Conservation (phyloP, 2,888 invertebrate species). For the Leptopilina syphax region DNA sequence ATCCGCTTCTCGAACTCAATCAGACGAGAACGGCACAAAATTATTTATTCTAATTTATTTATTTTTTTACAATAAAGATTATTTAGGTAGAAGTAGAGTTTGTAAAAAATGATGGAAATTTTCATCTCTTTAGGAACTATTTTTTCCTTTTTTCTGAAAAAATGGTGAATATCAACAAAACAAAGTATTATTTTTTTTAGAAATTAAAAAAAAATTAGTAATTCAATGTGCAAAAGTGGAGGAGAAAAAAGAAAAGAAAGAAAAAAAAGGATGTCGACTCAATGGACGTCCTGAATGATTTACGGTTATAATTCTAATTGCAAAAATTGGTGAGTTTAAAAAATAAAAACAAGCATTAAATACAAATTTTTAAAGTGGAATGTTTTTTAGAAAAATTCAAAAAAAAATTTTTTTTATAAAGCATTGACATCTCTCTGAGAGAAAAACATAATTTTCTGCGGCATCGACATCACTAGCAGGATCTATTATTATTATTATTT, state of each 20-base stretch:
- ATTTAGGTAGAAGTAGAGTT: too few relatives aligned
- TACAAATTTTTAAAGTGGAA: too few relatives aligned
- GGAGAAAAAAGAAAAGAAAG: neutral
- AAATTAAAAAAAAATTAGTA: neutral
- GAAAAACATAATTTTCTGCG: neutral
- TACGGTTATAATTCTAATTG: neutral
- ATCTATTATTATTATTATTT: neutral
- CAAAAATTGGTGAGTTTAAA: conserved; percentile 20
- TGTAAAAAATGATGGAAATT: too few relatives aligned
- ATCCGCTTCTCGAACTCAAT: conserved; percentile 17
- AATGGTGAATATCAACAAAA: neutral
- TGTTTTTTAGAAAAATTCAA: too few relatives aligned
- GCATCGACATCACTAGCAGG: conserved; percentile 3
- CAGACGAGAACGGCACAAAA: neutral
- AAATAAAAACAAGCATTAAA: neutral
- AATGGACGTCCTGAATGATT: conserved; percentile 19
- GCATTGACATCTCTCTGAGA: neutral
- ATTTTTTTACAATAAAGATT: neutral
- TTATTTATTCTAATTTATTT: neutral
- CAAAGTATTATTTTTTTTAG: neutral
- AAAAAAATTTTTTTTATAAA: neutral
- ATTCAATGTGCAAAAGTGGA: neutral
- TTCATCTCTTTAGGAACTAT: neutral
- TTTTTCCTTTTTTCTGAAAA: neutral
- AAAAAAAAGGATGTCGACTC: neutral